A percentile compares a stretch with the other conserved stretches of the same genome.
Conservation (phyloP, 2,113 vertebrate genomes). For the Gadus chalcogrammus region DNA sequence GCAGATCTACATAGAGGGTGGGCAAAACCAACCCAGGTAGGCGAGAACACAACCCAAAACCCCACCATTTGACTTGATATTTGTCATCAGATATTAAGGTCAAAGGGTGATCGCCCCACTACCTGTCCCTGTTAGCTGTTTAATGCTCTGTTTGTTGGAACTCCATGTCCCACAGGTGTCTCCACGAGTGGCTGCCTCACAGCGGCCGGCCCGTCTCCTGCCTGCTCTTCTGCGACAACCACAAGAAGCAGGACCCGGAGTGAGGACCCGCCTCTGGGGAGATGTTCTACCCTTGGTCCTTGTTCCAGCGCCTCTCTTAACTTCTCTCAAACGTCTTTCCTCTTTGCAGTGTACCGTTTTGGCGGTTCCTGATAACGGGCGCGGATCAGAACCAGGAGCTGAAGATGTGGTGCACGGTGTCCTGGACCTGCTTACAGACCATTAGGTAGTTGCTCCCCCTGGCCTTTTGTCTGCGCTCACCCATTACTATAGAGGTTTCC, state of each 20-base stretch:
- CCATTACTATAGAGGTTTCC: not conserved
- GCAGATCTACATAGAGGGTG: conserved; percentile 98
- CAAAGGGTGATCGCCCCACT: not conserved
- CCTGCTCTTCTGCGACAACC: conserved; percentile 97
- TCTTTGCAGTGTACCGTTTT: conserved; percentile 86
- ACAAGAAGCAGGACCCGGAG: conserved; percentile 98
- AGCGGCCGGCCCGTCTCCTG: conserved; percentile 91
- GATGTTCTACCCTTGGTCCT: too few relatives aligned
- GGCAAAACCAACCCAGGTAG: conserved; percentile 91
- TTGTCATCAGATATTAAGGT: too few relatives aligned
- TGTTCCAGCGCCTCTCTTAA: not conserved
- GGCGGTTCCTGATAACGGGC: conserved; percentile 96
- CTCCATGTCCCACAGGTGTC: conserved; percentile 75
- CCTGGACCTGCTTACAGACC: conserved; percentile 96
- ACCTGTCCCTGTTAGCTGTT: not conserved
- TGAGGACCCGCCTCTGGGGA: conserved; percentile 66
- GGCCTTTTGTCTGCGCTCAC: not conserved
- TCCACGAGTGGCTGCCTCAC: conserved; percentile 94
- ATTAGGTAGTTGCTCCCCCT: conserved; percentile 71
- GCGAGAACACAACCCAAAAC: too few relatives aligned
- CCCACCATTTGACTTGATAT: too few relatives aligned
- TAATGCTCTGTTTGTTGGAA: not conserved
- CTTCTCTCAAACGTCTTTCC: not conserved
- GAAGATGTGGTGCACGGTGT: conserved; percentile 98
- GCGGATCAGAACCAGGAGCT: conserved; percentile 95